Base-by-base conservation (phyloP, 2,888 invertebrate species). In the Rugalucina vietnamica region DNA sequence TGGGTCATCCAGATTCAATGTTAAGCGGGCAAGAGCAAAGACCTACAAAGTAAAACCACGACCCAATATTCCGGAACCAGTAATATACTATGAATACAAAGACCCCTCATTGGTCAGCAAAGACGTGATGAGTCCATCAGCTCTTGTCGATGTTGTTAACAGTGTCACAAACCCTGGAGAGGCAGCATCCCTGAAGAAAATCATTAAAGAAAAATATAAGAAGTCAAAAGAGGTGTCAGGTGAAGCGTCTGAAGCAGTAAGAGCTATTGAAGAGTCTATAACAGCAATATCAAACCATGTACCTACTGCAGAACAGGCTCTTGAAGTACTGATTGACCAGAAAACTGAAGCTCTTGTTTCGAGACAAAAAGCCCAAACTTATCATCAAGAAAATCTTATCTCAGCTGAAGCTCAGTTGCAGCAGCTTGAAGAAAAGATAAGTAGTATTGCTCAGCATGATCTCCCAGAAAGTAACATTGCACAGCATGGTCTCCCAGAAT, bases 11-110 rank as follows among this genome's bases (percentile, higher is more conserved):
- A 43, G 18, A 43, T 18, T 43, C 10, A 43, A 43, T 12, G 10
- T 18, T 43, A 43, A 18, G 18, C 43, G 43, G 18, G 18, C 8
- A 8, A 43, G 43, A 18, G 10, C 43, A 43, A 43, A 43, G 43
- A 43, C 43, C 18, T 43, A 43, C 43, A 43, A 18, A 43, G 43
- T 43, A 8, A 43, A 43, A 43, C 43, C 8, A 18, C 8, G 43
- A 43, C 18, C 43, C 24, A 49, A n/a, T 36, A 32, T 74, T 36
- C 79, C 79, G 37, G 79, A 74, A 14, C 79, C 79, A 36, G 70
- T 78, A 24, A 71, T 78, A n/a, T 54, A 49, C 27, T 74, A 74
- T 54, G 43, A 74, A 24, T 54, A 74, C 50, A 39, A 54, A 29
- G 74, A 74, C 27, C 39, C 5, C 18, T 3, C 34, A 10, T 32